These are phyloP conservation scores for Callopanchax toddi DNA, from an alignment of 2,113 vertebrate genomes.

Conservation along the genomic window DNA sequence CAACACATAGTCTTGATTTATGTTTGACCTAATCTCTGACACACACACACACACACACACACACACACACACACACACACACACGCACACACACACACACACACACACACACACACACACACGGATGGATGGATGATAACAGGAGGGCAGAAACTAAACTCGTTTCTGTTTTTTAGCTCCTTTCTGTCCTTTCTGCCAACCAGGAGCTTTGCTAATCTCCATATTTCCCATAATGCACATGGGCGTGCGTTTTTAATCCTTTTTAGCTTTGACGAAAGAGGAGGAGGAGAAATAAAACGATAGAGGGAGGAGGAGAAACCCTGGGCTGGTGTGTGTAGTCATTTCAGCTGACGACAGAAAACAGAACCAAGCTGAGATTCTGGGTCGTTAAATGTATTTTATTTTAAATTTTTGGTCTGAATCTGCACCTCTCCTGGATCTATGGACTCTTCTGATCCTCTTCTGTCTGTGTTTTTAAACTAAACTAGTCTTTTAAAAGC, in stretches of 20 bases:
- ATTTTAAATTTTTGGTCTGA: too few relatives aligned
- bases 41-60: too few relatives aligned
- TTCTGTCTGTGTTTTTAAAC: not conserved
- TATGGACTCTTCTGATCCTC: not conserved
- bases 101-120: too few relatives aligned
- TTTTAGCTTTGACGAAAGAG: slow-evolving; percentile 2
- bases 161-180: not conserved
- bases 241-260: slow-evolving; percentile 46
- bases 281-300: slow-evolving; percentile 8
- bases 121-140: not conserved
- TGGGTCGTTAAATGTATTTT: too few relatives aligned
- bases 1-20: slow-evolving; percentile 6
- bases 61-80: too few relatives aligned
- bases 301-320: slow-evolving; percentile 7
- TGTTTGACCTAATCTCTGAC: slow-evolving; percentile 24
- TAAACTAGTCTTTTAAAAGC: not conserved
- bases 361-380: not conserved
- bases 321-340: not conserved
- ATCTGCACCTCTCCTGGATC: too few relatives aligned
- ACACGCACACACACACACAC: too few relatives aligned
- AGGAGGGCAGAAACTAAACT: not conserved
- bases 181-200: slow-evolving; percentile 9
- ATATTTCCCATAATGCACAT: slow-evolving; percentile 64
- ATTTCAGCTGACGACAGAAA: not conserved
- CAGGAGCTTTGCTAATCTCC: slow-evolving; percentile 44